Evolutionary conservation across 2,113 vertebrate species (phyloP).

Genomic region (Taurulus bubalis): DNA sequence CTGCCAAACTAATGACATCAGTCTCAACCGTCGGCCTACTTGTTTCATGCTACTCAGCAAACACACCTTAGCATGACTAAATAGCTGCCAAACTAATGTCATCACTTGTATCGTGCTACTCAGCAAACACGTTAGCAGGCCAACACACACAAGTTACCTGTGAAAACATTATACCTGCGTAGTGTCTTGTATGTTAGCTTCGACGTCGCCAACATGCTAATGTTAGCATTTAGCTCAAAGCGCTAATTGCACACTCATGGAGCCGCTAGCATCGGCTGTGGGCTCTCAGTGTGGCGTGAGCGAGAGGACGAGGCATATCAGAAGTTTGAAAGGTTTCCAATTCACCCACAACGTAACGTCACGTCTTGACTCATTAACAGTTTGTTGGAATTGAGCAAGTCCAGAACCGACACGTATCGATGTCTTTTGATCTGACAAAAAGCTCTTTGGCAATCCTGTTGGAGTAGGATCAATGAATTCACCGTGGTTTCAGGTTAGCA

Average conservation of each 20-base stretch:
- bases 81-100: not conserved
- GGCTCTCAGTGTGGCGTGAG: not conserved
- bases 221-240: not conserved
- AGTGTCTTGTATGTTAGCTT: not conserved
- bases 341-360: too few species aligned
- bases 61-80: not conserved
- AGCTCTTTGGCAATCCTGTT: not conserved
- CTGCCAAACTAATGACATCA: not conserved
- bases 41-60: not conserved
- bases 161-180: not conserved
- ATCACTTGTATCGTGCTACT: not conserved
- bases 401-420: not conserved
- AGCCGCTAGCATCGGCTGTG: not conserved
- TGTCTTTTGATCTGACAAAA: not conserved
- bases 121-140: not conserved
- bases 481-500: slow-evolving; percentile 11
- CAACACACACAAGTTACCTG: not conserved
- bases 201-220: not conserved
- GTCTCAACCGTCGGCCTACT: too few species aligned
- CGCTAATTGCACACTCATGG: not conserved
- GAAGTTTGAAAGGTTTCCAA: not conserved
- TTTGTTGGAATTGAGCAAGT: not conserved
- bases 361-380: not conserved
- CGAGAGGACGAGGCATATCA: not conserved
- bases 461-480: not conserved